Base-by-base conservation (phyloP, 2,888 invertebrate species). In the Hypolimnas misippus region DNA sequence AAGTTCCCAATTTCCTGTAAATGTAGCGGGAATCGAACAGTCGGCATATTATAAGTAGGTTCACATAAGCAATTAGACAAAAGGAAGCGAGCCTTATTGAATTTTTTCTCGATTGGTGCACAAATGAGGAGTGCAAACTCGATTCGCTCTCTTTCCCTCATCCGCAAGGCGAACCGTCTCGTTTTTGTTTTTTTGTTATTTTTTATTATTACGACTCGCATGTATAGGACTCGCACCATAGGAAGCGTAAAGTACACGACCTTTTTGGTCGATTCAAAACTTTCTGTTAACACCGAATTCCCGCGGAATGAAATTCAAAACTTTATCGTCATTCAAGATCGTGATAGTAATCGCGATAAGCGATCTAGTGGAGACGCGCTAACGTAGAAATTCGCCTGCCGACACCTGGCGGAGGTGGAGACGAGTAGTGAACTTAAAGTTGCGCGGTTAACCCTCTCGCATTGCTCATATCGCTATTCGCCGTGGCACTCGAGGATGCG, bases 21-120 rank as follows among this genome's bases (percentile, higher is more conserved):
- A 75, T 76, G 78, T 80, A 79, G 77, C 80, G 73, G 66, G 73
- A 76, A 84, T 82, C 81, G 80, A 82, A 81, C 81, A 77, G 77
- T 79, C 61, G 67, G 73, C 74, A 78, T 78, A 73, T 74, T 81
- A 80, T 82, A 82, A 78, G 82, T 86, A 87, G 75, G 78, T 84
- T 82, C 85, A 84, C 83, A 83, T 84, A 87, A 84, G 85, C 86
- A 89, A 90, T 89, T 89, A 89, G 86, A 88, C 83, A 85, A 87
- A 86, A 85, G 87, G 86, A 89, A 85, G 84, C 84, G 81, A 81
- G 83, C 83, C 84, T 89, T 89, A 89, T 89, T 88, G 89, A 89
- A 89, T 89, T 90, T 89, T 87, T 89, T 87, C 87, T 84, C 87
- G 85, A 89, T 86, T 87, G 84, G 84, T 84, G 86, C 86, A 86